A percentile compares a stretch with the other conserved stretches of the same genome.
These are phyloP conservation scores for Brachypteracias leptosomus DNA, from an alignment of 2,113 vertebrate genomes.

Conservation along the genomic window DNA sequence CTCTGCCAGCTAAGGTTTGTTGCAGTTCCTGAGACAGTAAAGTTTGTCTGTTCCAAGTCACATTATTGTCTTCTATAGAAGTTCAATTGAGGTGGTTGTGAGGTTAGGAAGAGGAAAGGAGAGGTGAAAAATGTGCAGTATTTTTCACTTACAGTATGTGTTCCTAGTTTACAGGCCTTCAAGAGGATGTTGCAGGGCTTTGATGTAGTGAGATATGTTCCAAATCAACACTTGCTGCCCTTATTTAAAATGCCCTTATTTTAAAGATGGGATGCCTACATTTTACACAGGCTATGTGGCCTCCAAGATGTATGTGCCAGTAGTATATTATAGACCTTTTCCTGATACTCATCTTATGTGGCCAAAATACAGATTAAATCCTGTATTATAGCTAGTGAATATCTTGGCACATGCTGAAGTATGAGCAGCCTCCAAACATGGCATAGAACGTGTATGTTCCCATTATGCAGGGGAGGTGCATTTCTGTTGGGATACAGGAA, in stretches of 20 bases:
- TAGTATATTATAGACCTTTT: neutral
- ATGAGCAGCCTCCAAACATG: neutral
- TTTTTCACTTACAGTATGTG: neutral
- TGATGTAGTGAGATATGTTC: neutral
- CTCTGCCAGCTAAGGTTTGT: neutral
- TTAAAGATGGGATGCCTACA: neutral
- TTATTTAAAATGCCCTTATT: conserved; percentile 5
- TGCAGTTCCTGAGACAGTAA: neutral
- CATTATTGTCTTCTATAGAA: neutral
- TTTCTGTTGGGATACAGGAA: neutral
- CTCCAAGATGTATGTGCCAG: neutral
- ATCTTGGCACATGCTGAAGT: neutral
- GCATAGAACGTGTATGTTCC: neutral
- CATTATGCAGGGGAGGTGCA: neutral
- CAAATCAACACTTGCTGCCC: neutral
- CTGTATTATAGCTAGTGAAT: neutral
- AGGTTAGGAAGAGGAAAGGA: neutral
- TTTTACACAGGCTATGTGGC: neutral
- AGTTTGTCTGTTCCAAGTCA: neutral
- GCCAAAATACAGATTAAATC: neutral
- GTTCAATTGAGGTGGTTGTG: neutral
- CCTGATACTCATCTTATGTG: neutral
- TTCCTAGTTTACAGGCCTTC: conserved; percentile 44
- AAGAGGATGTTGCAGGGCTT: conserved; percentile 7
- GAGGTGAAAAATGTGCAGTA: neutral